These are phyloP conservation scores for Phortica okadai DNA, from an alignment of 2,888 invertebrate genomes.

Conservation along the genomic window DNA sequence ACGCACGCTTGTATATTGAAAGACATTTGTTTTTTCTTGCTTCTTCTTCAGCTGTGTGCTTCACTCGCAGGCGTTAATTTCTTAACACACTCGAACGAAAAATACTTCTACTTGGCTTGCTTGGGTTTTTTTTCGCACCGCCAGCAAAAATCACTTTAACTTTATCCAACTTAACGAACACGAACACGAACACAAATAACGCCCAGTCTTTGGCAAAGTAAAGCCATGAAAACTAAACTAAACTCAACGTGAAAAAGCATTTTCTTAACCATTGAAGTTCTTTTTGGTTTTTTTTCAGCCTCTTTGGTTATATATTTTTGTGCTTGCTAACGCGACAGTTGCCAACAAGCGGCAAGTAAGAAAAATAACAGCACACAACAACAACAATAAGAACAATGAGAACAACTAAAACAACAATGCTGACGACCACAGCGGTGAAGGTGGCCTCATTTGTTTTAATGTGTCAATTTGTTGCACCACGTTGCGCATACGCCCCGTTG, in stretches of 20 bases:
- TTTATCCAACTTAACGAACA: slow-evolving; percentile 5
- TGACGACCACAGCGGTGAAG: slow-evolving; percentile 47
- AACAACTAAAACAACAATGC: background rate
- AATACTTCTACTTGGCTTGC: background rate
- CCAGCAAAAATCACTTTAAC: slow-evolving; percentile 35
- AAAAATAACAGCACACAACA: slow-evolving; percentile 9
- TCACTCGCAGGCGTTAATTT: slow-evolving; percentile 31
- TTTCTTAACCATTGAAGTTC: no score
- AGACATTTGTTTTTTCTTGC: background rate
- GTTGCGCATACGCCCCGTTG: slow-evolving; percentile 48
- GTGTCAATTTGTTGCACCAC: slow-evolving; percentile 64
- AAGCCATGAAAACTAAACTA: background rate
- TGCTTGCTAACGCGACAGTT: slow-evolving; percentile 14
- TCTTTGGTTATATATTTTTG: slow-evolving; percentile 5
- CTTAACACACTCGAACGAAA: background rate
- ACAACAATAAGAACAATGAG: background rate
- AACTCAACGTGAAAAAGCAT: background rate
- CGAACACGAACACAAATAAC: background rate
- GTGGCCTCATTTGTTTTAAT: slow-evolving; percentile 70
- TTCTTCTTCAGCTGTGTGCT: background rate
- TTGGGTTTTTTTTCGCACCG: no score
- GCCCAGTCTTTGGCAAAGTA: background rate
- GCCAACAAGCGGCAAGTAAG: background rate
- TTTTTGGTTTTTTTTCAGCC: no score
- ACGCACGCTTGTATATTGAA: background rate